These are phyloP conservation scores for Plutomurus gul DNA, from an alignment of 1,140 invertebrate species.

Conservation along the genomic window DNA sequence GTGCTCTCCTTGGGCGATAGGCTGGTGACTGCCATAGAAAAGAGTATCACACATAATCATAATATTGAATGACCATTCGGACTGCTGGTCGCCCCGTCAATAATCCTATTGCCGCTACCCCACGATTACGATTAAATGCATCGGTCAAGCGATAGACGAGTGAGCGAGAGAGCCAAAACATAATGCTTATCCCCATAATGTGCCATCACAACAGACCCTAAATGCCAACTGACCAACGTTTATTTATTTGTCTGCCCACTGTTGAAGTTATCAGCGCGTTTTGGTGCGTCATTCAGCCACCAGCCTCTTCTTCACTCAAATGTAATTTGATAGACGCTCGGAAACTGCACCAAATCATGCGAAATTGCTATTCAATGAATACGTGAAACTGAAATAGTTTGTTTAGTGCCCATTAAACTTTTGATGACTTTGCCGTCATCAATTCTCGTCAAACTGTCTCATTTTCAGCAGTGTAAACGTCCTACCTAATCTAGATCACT, in stretches of 20 bases:
- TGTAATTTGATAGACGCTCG: no score
- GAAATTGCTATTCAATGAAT: no score
- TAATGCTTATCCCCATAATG: not conserved
- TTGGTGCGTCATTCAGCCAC: not conserved
- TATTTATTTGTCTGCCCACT: not conserved
- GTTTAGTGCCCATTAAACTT: no score
- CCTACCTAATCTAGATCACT: no score
- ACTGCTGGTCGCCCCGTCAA: not conserved
- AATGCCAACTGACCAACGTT: not conserved
- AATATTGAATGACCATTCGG: not conserved
- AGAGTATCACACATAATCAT: not conserved
- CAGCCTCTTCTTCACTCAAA: not conserved
- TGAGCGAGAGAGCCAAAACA: not conserved
- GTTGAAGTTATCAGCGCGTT: not conserved
- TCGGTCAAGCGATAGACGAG: not conserved
- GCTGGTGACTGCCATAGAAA: not conserved
- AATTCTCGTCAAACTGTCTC: no score
- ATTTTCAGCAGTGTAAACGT: no score
- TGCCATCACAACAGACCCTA: not conserved
- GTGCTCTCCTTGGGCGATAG: no score
- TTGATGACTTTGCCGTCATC: no score
- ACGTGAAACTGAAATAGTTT: no score
- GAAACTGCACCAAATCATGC: no score
- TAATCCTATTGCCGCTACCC: not conserved
- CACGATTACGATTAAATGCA: not conserved